Conservation (phyloP, 2,113 vertebrate species). For the Dendrocopos noguchii region DNA sequence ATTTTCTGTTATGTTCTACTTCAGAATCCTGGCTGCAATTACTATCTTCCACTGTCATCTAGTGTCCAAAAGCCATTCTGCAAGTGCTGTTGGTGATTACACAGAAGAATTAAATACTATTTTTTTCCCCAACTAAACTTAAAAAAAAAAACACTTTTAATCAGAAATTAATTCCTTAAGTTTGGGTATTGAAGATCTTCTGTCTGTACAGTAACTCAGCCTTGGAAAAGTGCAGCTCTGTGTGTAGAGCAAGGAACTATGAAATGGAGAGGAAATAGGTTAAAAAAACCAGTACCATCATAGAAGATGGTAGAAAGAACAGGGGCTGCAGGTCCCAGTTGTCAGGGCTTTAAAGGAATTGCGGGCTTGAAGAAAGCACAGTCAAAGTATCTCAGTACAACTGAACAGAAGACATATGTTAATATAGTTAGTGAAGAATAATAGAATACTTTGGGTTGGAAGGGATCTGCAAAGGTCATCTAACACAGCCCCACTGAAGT, state of each 20-base stretch:
- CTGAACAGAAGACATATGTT: neutral
- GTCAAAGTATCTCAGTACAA: neutral
- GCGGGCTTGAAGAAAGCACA: neutral
- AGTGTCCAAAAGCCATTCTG: slow-evolving; percentile 17
- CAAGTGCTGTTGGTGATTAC: neutral
- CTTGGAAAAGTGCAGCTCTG: neutral
- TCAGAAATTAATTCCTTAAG: neutral
- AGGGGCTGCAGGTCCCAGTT: neutral
- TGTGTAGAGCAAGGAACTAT: neutral
- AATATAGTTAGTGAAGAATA: neutral
- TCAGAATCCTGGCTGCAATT: neutral
- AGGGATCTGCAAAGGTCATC: too few species aligned
- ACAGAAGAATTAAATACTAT: neutral
- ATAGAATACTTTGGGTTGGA: too few species aligned
- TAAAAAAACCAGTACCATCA: neutral
- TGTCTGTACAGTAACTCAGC: neutral
- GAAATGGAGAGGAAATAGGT: neutral
- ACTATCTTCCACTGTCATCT: slow-evolving; percentile 41
- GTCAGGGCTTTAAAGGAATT: neutral
- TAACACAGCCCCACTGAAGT: too few species aligned
- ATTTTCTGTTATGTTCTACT: neutral
- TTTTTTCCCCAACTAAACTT: neutral
- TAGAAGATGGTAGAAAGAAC: neutral
- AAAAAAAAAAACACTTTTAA: neutral
- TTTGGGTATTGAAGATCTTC: neutral